Base-by-base conservation (phyloP, 2,888 invertebrate genomes). In the Pardosa pseudoannulata region DNA sequence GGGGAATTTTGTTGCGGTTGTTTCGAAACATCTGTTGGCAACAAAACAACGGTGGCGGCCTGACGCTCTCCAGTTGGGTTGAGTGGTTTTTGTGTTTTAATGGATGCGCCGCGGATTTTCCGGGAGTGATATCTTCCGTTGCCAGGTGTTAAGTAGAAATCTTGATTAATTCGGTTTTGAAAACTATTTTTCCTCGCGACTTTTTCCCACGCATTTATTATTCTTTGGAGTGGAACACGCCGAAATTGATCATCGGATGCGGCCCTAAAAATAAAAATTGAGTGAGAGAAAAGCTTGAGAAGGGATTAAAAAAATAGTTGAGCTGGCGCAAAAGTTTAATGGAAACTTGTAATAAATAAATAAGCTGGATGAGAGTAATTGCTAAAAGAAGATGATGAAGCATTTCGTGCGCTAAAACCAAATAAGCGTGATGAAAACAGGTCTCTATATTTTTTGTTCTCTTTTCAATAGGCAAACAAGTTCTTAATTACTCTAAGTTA, bases 21-120 rank as follows among this genome's bases (percentile, higher is more conserved):
- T 83, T 85, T 28, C 28, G 72, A 68, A 83, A 85, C 78, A 73
- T 73, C 67, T 85, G 78, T 65, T 85, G 73, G 83, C 78, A 68
- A 85, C 83, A 72, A 70, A 78, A 85, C 78, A 78, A 70, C 41
- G 46, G 3, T 50, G n/a, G n/a, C n/a, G n/a, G n/a, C 9, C 23
- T n/a, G n/a, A n/a, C n/a, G n/a, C 7, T 23, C 27, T 50, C 9
- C 29, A 32, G 41, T 68, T 56, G 16, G 74, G 62, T 75, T 75
- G 72, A 41, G 70, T 80, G 39, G 28, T 65, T 80, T 64, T 64
- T 65, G 6, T 67, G n/a, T 56, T 62, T 73, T 70, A 16, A 56
- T 50, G 70, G 74, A 67, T 73, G 81, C 36, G 11, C 31, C 27
- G n/a, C 31, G 32, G 70, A 36, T 19, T 9, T 36, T 32, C 28